These are phyloP conservation scores for Nephrotoma guestfalica DNA, from an alignment of 2,888 invertebrate genomes.

Conservation along the genomic window DNA sequence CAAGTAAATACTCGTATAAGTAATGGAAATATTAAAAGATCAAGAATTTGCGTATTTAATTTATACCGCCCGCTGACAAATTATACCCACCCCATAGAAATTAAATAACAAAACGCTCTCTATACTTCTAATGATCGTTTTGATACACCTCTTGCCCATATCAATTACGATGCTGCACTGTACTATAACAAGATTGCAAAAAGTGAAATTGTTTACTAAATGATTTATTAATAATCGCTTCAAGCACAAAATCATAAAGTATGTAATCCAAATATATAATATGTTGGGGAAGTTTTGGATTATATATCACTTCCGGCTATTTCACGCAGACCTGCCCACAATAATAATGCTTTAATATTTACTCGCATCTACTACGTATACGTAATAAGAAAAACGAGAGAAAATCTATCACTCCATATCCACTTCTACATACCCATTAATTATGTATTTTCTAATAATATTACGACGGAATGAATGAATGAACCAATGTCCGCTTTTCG, in stretches of 20 bases:
- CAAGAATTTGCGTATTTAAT: no score
- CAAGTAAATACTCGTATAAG: no score
- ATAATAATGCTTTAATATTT: background rate
- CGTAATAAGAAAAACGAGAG: background rate
- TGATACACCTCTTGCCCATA: background rate
- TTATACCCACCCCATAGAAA: background rate
- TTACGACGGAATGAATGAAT: background rate
- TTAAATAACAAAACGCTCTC: background rate
- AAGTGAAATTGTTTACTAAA: background rate
- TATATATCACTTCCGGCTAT: background rate
- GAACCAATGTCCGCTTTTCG: background rate
- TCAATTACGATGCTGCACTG: background rate
- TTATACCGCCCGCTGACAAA: background rate
- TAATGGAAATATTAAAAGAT: no score
- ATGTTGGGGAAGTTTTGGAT: background rate
- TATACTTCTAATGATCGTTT: background rate
- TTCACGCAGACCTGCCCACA: background rate
- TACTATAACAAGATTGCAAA: background rate
- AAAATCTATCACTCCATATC: background rate
- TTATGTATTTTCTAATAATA: background rate
- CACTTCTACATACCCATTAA: background rate
- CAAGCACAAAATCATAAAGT: background rate
- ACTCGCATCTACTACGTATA: background rate
- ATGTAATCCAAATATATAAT: background rate
- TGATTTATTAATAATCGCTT: background rate